Base-by-base conservation (phyloP, 2,797 vertebrate species). In the Smutsia gigantea region DNA sequence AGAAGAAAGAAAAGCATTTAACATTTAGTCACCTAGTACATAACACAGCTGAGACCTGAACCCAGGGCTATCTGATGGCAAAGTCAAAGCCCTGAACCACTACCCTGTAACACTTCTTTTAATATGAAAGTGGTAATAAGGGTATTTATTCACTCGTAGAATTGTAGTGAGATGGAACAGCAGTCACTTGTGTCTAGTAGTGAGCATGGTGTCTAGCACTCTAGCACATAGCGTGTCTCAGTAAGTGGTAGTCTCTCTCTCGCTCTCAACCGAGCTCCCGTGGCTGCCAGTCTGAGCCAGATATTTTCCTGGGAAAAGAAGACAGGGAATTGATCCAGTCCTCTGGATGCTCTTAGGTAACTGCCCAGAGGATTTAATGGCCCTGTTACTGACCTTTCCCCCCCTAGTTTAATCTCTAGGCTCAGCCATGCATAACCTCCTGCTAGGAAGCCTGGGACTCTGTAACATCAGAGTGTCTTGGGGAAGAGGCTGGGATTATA, bases 301-400 rank as follows among this genome's bases (percentile, higher is more conserved):
- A 84, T 13, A 15, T 61, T 92, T 90, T 42, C 25, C 75, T 74
- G 42, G 92, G 90, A 63, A 77, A 78, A 90, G 49, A 78, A 90
- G 49, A 83, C 42, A 63, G 46, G 37, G 55, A 59, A 77, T 90
- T 69, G 21, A 21, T 78, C 94, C 49, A 72, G 66, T 81, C 51
- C 31, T 90, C 87, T 31, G 72, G 90, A 96, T 84, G 82, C 42
- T 64, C 82, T 87, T 69, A 27, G 31, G 53, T 57, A 57, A 93
- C 93, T 93, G 34, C 64, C 29, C 69, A 63, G 49, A 23, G 74
- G 31, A 61, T 92, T 96, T 82, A 95, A 81, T 89, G 87, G 63
- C 11, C 81, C 17, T 46, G n/a, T 74, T 87, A 95, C 72, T 75
- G 92, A 96, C 90, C 93, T 63, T 66, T 51, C 42, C 18, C 87